These are phyloP conservation scores for Channa argus DNA, from an alignment of 2,113 vertebrate genomes.

Conservation along the genomic window DNA sequence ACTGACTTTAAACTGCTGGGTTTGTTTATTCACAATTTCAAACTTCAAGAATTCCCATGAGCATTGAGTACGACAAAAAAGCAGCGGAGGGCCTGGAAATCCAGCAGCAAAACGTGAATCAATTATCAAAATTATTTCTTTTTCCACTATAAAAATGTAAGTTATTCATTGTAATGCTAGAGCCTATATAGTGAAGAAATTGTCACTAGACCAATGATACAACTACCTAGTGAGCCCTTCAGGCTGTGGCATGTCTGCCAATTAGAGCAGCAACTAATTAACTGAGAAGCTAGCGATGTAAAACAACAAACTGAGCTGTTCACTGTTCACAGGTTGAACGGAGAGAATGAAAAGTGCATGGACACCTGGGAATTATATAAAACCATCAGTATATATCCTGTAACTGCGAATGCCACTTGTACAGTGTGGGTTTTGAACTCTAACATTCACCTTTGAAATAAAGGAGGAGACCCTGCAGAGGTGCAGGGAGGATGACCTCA, in stretches of 20 bases:
- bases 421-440: not conserved
- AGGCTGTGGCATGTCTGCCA: not conserved
- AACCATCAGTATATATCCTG: not conserved
- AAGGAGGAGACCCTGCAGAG: constrained; percentile 97
- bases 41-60: no score
- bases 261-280: not conserved
- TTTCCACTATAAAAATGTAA: no score
- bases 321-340: not conserved
- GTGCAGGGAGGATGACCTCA: constrained; percentile 96
- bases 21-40: no score
- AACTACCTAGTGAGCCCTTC: not conserved
- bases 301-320: not conserved
- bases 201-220: not conserved
- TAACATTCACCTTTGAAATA: not conserved
- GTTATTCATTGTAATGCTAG: not conserved
- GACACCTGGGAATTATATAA: not conserved
- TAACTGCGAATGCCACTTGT: not conserved
- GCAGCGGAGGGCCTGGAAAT: no score
- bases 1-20: no score
- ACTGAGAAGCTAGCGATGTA: not conserved
- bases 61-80: no score
- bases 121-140: no score
- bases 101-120: no score
- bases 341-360: not conserved
- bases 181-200: no score